Conservation (phyloP, 2,797 vertebrate genomes). For the Simalia tracyae region DNA sequence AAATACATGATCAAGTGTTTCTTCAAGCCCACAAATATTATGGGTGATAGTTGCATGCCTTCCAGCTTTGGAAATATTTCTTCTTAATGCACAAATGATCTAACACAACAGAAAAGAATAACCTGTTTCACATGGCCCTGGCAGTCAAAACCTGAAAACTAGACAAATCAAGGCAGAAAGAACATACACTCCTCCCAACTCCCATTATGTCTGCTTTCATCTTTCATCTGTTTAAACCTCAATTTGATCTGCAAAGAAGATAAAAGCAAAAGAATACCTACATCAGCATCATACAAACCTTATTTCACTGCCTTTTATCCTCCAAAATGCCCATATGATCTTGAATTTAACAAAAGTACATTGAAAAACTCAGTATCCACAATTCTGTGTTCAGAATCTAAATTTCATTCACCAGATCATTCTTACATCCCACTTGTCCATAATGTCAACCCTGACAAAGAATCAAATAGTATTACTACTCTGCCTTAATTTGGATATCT, state of each 20-base stretch:
- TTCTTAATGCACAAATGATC: not conserved
- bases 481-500: not conserved
- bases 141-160: not conserved
- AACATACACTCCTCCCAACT: not conserved
- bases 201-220: not conserved
- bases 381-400: not conserved
- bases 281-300: not conserved
- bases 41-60: not conserved
- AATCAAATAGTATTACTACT: not conserved
- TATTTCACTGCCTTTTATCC: not conserved
- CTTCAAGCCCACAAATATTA: not conserved
- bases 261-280: not conserved
- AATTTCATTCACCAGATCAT: not conserved
- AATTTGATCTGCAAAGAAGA: not conserved
- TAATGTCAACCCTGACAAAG: not conserved
- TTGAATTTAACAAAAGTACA: not conserved
- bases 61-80: not conserved
- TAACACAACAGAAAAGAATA: not conserved
- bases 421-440: not conserved
- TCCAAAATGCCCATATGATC: not conserved
- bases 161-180: not conserved
- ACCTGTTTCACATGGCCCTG: not conserved
- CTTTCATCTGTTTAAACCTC: not conserved
- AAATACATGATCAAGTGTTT: not conserved
- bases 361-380: not conserved